Evolutionary conservation across 2,113 vertebrate species (phyloP).

Genomic region (Microtus montanus): DNA sequence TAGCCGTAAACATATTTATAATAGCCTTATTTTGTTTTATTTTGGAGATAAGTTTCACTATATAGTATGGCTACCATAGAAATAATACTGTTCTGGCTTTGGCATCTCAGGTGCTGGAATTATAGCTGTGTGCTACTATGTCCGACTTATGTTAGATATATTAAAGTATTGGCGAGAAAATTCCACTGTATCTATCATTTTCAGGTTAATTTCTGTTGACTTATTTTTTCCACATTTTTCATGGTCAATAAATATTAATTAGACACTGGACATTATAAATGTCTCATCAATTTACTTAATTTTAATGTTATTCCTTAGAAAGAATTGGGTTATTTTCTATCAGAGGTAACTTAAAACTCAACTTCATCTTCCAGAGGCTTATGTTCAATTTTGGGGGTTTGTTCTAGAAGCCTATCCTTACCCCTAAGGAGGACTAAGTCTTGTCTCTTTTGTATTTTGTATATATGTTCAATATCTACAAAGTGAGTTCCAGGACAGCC

Average conservation of each 20-base stretch:
- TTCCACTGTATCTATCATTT: background rate
- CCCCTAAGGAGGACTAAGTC: background rate
- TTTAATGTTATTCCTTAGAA: background rate
- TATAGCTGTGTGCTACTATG: background rate
- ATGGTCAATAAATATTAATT: background rate
- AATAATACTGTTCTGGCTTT: background rate
- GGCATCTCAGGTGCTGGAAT: background rate
- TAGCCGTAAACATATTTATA: background rate
- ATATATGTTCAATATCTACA: background rate
- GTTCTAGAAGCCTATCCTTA: background rate
- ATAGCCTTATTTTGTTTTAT: background rate
- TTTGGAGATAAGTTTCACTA: background rate
- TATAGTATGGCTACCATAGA: background rate
- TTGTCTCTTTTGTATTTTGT: background rate
- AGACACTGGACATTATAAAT: background rate
- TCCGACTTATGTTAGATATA: background rate
- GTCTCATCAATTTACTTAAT: background rate
- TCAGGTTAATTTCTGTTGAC: background rate
- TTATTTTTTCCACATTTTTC: background rate
- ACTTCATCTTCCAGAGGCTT: background rate
- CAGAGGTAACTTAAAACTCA: background rate
- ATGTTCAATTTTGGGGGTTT: background rate
- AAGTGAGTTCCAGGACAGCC: background rate
- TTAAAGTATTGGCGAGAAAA: background rate
- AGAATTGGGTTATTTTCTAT: slow-evolving; percentile 18